Percentiles rank a stretch among this genome's conserved stretches.
phyloP scores from a whole-genome alignment of 2,888 invertebrate genomes.

The Cyrtodaria siliqua region DNA sequence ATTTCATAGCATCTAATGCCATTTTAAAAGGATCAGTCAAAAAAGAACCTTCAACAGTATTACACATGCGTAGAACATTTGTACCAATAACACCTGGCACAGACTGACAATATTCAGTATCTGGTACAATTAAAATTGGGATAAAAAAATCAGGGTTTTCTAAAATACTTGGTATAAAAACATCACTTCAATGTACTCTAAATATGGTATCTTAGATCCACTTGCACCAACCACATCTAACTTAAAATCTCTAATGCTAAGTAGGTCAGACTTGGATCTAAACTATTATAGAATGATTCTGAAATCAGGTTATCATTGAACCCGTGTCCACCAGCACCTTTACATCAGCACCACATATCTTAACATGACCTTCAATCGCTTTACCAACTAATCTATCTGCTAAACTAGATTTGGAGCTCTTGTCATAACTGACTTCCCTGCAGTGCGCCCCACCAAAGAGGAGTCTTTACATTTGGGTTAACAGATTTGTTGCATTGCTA shows the following conservation, averaged over 20 bases:
- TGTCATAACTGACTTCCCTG: too few species aligned
- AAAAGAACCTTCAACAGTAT: too few species aligned
- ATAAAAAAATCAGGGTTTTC: neutral
- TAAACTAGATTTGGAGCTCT: too few species aligned
- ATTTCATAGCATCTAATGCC: too few species aligned
- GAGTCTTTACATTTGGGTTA: too few species aligned
- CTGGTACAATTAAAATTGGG: neutral
- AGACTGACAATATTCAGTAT: neutral
- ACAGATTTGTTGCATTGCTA: too few species aligned
- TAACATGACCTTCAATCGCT: too few species aligned
- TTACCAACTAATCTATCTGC: too few species aligned
- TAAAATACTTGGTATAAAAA: neutral
- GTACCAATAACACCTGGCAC: neutral
- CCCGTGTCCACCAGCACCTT: neutral
- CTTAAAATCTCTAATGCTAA: constrained; percentile 12
- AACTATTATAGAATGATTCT: constrained; percentile 4
- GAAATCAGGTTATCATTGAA: constrained; percentile 9
- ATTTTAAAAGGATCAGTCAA: too few species aligned
- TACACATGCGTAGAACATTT: too few species aligned
- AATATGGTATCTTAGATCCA: constrained; percentile 1
- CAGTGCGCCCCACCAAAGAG: too few species aligned
- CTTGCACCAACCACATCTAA: constrained; percentile 2
- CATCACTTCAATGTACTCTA: neutral
- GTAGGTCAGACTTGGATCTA: constrained; percentile 13
- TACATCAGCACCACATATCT: too few species aligned